Evolutionary conservation across 2,797 vertebrate genomes (phyloP).

Genomic region (Manis pentadactyla): DNA sequence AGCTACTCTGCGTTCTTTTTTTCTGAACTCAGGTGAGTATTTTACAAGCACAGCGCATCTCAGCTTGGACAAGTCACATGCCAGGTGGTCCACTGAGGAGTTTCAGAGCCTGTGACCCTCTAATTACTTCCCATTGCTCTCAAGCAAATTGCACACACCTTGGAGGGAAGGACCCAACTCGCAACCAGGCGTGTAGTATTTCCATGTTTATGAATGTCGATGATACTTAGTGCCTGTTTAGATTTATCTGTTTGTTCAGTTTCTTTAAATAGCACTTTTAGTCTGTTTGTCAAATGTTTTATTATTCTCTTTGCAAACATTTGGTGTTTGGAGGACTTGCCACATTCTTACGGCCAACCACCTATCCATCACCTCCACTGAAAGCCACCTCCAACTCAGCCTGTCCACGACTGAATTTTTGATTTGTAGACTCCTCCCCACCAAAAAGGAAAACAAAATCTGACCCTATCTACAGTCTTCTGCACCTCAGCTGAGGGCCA

Average conservation of each 20-base stretch:
- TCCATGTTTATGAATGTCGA: not conserved
- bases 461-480: not conserved
- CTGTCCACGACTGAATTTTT: not conserved
- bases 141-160: not conserved
- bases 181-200: not conserved
- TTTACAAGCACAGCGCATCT: not conserved
- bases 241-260: not conserved
- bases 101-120: not conserved
- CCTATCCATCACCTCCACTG: not conserved
- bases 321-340: not conserved
- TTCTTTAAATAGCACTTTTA: slow-evolving; percentile 35
- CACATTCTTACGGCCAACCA: not conserved
- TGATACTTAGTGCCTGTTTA: not conserved
- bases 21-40: not conserved
- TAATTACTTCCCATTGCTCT: too few relatives aligned
- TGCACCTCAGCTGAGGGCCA: not conserved
- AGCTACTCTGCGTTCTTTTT: not conserved
- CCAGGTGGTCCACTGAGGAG: not conserved
- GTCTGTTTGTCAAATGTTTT: not conserved
- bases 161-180: not conserved
- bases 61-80: not conserved
- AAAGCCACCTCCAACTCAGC: not conserved
- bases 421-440: not conserved
- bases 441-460: not conserved
- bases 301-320: slow-evolving; percentile 39